A percentile compares a stretch with the other conserved stretches of the same genome.
Conservation (phyloP, 2,888 invertebrate genomes). For the Spicauda simplicius region DNA sequence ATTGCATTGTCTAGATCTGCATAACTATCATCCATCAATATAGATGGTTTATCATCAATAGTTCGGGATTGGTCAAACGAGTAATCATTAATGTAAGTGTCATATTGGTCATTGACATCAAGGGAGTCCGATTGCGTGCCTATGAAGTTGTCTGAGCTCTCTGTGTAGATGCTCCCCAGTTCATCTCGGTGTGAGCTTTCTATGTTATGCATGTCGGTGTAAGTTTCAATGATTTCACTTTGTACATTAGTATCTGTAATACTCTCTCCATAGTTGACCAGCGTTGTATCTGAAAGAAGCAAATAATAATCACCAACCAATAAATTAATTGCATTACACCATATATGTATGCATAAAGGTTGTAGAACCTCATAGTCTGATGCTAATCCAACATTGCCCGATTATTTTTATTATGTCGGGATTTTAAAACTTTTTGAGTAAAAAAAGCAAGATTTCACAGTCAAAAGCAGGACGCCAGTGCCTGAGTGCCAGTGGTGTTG, state of each 20-base stretch:
- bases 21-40: slow-evolving; percentile 51
- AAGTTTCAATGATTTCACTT: slow-evolving; percentile 67
- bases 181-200: slow-evolving; percentile 71
- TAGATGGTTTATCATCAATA: slow-evolving; percentile 52
- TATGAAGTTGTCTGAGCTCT: slow-evolving; percentile 56
- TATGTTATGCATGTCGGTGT: slow-evolving; percentile 60
- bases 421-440: no score
- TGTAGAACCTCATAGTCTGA: no score
- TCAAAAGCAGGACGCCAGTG: no score
- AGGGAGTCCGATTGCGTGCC: slow-evolving; percentile 37
- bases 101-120: slow-evolving; percentile 68
- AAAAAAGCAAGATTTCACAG: no score
- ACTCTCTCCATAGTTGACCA: slow-evolving; percentile 74
- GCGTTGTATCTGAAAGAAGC: slow-evolving; percentile 66
- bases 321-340: no score
- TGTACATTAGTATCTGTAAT: slow-evolving; percentile 56
- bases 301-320: background rate
- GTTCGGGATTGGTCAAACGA: slow-evolving; percentile 62
- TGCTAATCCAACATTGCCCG: no score
- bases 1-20: slow-evolving; percentile 47
- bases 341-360: no score
- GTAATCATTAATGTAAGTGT: slow-evolving; percentile 72
- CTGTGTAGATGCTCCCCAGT: slow-evolving; percentile 75
- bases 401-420: no score
- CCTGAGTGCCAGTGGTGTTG: no score